Percentiles rank a stretch among this genome's conserved stretches.
Conservation (phyloP, 2,888 invertebrate species). For the Lepetodrilus schrolli region DNA sequence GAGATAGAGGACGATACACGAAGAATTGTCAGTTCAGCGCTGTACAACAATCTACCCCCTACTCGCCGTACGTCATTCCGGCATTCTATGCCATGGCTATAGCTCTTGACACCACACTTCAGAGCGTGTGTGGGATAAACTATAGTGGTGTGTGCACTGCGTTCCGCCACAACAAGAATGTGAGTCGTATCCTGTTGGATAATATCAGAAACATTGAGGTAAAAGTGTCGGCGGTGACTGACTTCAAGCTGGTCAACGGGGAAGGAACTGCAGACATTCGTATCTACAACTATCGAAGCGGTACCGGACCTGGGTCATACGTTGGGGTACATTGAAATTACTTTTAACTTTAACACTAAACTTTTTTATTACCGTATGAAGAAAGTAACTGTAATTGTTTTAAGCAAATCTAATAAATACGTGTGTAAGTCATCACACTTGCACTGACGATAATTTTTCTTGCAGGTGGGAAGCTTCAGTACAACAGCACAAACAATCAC, state of each 20-base stretch:
- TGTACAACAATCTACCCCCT: constrained; percentile 18
- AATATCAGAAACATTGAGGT: constrained; percentile 38
- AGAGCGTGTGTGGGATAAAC: constrained; percentile 55
- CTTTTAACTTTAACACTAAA: not conserved
- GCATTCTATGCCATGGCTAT: constrained; percentile 70
- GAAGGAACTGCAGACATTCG: constrained; percentile 49
- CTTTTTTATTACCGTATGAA: no score
- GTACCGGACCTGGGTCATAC: not conserved
- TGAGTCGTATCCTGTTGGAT: constrained; percentile 38
- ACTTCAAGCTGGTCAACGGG: constrained; percentile 51
- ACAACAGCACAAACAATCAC: constrained; percentile 38
- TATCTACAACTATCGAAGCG: constrained; percentile 48
- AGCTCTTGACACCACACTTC: constrained; percentile 67
- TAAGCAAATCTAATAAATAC: no score
- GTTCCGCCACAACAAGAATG: constrained; percentile 42
- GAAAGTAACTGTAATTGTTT: no score
- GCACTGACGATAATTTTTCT: no score
- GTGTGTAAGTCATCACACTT: no score
- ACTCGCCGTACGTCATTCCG: constrained; percentile 53
- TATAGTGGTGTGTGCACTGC: constrained; percentile 54
- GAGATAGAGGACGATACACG: constrained; percentile 46
- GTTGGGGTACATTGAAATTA: not conserved
- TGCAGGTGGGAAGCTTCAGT: constrained; percentile 56
- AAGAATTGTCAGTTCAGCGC: constrained; percentile 36
- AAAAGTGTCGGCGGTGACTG: not conserved